A percentile compares a stretch with the other conserved stretches of the same genome.
phyloP scores from a whole-genome alignment of 2,888 invertebrate genomes.

The Drepanosiphum platanoidis region DNA sequence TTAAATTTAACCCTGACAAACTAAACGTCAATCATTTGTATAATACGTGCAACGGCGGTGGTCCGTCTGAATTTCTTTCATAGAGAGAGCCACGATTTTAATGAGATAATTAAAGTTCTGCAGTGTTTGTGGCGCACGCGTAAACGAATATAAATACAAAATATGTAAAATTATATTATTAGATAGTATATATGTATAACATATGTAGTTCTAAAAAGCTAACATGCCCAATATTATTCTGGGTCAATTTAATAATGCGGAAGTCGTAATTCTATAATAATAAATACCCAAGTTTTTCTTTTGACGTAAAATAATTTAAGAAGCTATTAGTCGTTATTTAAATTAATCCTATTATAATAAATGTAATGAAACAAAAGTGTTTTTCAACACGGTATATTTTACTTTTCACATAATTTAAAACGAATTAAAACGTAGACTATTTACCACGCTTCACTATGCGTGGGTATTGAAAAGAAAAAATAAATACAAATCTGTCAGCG shows the following conservation, averaged over 20 bases:
- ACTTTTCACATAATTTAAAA: background rate
- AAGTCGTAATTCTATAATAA: constrained; percentile 19
- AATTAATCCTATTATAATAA: background rate
- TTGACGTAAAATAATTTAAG: background rate
- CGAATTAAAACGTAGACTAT: background rate
- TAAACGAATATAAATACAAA: background rate
- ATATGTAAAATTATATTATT: background rate
- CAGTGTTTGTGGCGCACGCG: background rate
- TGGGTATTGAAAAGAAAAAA: background rate
- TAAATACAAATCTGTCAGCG: background rate
- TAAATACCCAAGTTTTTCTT: too few species aligned
- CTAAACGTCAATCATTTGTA: background rate
- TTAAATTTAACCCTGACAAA: constrained; percentile 40
- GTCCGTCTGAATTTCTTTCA: background rate
- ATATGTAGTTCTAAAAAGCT: background rate
- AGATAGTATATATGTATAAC: background rate
- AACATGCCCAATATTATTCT: background rate
- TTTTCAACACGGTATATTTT: background rate
- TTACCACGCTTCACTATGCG: background rate
- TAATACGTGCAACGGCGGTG: too few species aligned
- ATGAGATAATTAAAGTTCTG: background rate
- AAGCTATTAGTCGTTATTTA: background rate
- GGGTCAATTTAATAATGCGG: background rate
- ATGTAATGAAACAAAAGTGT: background rate
- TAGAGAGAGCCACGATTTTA: background rate